A percentile compares a stretch with the other conserved stretches of the same genome.
These are phyloP conservation scores for Oceanites oceanicus DNA, from an alignment of 2,113 vertebrate species.

Conservation along the genomic window DNA sequence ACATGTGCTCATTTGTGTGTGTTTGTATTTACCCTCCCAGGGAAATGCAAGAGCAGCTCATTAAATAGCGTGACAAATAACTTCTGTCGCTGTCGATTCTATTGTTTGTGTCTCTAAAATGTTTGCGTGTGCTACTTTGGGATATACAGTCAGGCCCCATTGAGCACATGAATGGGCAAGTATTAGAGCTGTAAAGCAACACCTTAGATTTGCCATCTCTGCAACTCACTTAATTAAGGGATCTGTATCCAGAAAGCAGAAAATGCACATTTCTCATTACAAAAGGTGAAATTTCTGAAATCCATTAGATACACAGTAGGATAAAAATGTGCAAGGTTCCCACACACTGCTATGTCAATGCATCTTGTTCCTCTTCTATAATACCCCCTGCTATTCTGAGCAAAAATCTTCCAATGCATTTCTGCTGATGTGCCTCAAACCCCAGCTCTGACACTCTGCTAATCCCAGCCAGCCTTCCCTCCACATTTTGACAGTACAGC, in stretches of 20 bases:
- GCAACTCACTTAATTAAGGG: slow-evolving; percentile 59
- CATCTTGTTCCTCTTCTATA: slow-evolving; percentile 21
- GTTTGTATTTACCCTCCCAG: slow-evolving; percentile 14
- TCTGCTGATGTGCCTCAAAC: slow-evolving; percentile 57
- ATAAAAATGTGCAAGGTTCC: slow-evolving; percentile 46
- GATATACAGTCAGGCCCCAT: slow-evolving; percentile 26
- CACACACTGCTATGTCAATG: slow-evolving; percentile 43
- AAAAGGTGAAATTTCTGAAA: slow-evolving; percentile 56
- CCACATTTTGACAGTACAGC: neutral
- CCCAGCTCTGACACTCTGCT: neutral
- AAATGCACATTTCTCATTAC: slow-evolving; percentile 40
- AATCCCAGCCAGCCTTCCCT: slow-evolving; percentile 29
- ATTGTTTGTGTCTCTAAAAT: slow-evolving; percentile 48
- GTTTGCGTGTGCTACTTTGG: slow-evolving; percentile 52
- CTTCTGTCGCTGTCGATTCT: slow-evolving; percentile 15
- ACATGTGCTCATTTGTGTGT: neutral
- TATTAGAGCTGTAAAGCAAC: slow-evolving; percentile 40
- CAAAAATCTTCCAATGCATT: slow-evolving; percentile 29
- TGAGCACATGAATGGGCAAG: slow-evolving; percentile 29
- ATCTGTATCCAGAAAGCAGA: slow-evolving; percentile 44
- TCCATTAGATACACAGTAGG: slow-evolving; percentile 59
- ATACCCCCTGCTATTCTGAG: slow-evolving; percentile 33
- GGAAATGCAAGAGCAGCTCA: slow-evolving; percentile 46
- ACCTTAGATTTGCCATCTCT: slow-evolving; percentile 54
- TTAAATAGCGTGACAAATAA: slow-evolving; percentile 37